phyloP scores from a whole-genome alignment of 2,888 invertebrate genomes.

The Tridacna gigas region DNA sequence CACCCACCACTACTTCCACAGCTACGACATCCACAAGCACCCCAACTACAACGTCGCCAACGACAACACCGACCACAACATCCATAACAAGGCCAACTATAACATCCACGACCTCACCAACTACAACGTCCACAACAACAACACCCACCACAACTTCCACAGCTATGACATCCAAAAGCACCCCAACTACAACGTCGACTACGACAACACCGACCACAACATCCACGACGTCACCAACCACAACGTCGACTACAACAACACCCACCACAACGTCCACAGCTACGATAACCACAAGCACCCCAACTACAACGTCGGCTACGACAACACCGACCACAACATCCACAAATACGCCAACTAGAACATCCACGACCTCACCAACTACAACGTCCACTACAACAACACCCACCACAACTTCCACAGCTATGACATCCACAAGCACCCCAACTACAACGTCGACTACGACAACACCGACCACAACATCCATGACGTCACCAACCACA shows the following conservation, averaged over 20 bases:
- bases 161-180: constrained; percentile 5
- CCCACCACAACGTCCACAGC: background rate
- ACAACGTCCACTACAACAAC: no score
- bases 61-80: background rate
- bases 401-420: no score
- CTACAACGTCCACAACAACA: constrained; percentile 1
- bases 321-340: no score
- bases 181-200: constrained; percentile 16
- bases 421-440: no score
- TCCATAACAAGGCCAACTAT: constrained; percentile 1
- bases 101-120: constrained; percentile 3
- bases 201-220: constrained; percentile 7
- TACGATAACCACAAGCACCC: constrained; percentile 22
- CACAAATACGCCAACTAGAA: no score
- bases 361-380: no score
- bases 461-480: no score
- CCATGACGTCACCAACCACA: no score
- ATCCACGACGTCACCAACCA: background rate
- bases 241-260: constrained; percentile 16
- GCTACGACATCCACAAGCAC: background rate
- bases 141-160: constrained; percentile 1
- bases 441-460: no score
- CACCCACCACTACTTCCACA: background rate
- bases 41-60: background rate
- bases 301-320: no score